These are phyloP conservation scores for Electrona antarctica DNA, from an alignment of 2,113 vertebrate genomes.

Conservation along the genomic window DNA sequence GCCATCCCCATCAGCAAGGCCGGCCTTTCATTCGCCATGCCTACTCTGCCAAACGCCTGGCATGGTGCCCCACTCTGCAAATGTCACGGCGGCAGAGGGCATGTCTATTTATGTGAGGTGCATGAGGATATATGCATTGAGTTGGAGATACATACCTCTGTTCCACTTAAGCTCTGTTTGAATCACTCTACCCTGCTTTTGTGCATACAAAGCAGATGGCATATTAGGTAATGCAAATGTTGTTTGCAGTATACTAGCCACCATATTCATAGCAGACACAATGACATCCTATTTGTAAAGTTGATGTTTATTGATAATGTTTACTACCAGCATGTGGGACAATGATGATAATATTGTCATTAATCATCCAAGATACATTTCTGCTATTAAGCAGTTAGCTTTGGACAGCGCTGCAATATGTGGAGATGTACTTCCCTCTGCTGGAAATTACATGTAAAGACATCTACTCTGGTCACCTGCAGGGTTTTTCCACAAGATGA, in stretches of 20 bases:
- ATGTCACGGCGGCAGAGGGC: constrained; percentile 30
- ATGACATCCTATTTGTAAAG: background rate
- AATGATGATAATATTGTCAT: background rate
- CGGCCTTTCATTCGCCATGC: constrained; percentile 37
- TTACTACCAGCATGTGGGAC: background rate
- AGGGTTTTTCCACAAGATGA: constrained; percentile 46
- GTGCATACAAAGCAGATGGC: background rate
- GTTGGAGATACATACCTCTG: background rate
- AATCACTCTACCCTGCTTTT: background rate
- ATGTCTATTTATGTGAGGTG: background rate
- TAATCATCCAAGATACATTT: background rate
- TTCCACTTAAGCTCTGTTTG: background rate
- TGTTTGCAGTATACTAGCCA: background rate
- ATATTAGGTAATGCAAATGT: background rate
- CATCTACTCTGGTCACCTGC: background rate
- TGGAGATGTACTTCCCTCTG: constrained; percentile 59
- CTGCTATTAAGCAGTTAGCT: background rate
- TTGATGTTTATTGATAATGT: background rate
- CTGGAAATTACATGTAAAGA: constrained; percentile 42
- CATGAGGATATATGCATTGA: background rate
- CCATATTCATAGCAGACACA: background rate
- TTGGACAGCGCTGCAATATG: constrained; percentile 4
- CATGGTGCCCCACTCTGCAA: constrained; percentile 25
- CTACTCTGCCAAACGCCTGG: constrained; percentile 27
- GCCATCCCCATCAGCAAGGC: constrained; percentile 50